Evolutionary conservation across 2,797 vertebrate genomes (phyloP).

Genomic region (Amphiprion clarkii): DNA sequence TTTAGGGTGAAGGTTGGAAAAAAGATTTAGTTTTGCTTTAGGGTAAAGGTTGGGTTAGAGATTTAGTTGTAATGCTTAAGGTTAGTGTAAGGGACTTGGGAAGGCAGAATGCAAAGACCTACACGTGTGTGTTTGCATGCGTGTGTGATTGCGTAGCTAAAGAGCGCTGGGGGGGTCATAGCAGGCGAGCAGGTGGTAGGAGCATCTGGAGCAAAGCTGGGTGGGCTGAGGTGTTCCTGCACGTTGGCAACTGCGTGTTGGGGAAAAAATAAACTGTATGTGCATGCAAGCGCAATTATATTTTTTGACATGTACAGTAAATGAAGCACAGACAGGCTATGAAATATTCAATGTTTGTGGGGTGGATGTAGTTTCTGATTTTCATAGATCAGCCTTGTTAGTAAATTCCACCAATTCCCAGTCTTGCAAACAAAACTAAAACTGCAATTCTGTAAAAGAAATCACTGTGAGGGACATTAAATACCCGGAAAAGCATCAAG

Average conservation of each 20-base stretch:
- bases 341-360: too few species aligned
- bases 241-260: slow-evolving; percentile 4
- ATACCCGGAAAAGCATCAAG: too few species aligned
- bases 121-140: neutral
- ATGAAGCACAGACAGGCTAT: neutral
- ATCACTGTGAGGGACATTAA: too few species aligned
- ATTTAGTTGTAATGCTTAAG: too few species aligned
- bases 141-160: neutral
- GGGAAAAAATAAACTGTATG: neutral
- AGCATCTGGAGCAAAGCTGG: slow-evolving; percentile 49
- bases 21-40: too few species aligned
- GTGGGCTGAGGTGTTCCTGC: slow-evolving; percentile 22
- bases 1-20: too few species aligned
- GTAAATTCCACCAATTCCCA: neutral
- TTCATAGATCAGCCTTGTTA: neutral
- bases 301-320: neutral
- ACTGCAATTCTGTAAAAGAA: too few species aligned
- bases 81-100: too few species aligned
- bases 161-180: slow-evolving; percentile 4
- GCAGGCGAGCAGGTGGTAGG: slow-evolving; percentile 46
- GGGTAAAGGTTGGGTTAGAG: too few species aligned
- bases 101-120: too few species aligned
- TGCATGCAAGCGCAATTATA: neutral
- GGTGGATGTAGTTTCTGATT: neutral
- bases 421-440: neutral